phyloP scores from a whole-genome alignment of 1,140 invertebrate genomes.

The Trinorchestia longiramus region DNA sequence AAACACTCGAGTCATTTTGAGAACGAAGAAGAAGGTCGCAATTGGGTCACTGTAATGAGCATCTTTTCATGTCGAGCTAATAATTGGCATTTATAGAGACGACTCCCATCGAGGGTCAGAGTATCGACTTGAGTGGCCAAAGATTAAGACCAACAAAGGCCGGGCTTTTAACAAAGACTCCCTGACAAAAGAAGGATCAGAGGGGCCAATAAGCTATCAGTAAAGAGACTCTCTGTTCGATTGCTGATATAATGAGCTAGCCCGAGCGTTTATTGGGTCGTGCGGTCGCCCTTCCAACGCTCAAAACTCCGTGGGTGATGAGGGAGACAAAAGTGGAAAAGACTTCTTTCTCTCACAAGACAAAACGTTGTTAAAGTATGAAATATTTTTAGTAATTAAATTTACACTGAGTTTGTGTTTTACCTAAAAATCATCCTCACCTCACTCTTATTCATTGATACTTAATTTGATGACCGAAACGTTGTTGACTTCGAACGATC shows the following conservation, averaged over 20 bases:
- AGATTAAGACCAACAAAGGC: constrained; percentile 45
- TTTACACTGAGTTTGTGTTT: neutral
- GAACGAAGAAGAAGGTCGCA: neutral
- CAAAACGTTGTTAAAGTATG: neutral
- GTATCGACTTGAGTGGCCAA: constrained; percentile 41
- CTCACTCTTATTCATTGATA: neutral
- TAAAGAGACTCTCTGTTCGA: neutral
- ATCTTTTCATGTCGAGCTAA: neutral
- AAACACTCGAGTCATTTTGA: neutral
- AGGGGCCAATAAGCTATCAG: constrained; percentile 35
- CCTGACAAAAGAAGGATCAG: constrained; percentile 37
- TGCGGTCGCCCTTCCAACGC: neutral
- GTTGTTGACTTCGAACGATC: neutral
- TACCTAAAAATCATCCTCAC: neutral
- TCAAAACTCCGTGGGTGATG: neutral
- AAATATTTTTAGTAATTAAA: neutral
- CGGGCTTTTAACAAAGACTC: constrained; percentile 16
- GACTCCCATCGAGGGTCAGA: constrained; percentile 1
- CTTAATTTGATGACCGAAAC: neutral
- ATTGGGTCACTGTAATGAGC: neutral
- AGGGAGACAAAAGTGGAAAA: neutral
- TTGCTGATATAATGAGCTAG: constrained; percentile 15
- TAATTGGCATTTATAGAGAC: constrained; percentile 31
- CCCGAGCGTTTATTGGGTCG: neutral
- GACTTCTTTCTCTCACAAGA: neutral